Evolutionary conservation across 2,888 invertebrate species (phyloP).

Genomic region (Polydesmus complanatus): DNA sequence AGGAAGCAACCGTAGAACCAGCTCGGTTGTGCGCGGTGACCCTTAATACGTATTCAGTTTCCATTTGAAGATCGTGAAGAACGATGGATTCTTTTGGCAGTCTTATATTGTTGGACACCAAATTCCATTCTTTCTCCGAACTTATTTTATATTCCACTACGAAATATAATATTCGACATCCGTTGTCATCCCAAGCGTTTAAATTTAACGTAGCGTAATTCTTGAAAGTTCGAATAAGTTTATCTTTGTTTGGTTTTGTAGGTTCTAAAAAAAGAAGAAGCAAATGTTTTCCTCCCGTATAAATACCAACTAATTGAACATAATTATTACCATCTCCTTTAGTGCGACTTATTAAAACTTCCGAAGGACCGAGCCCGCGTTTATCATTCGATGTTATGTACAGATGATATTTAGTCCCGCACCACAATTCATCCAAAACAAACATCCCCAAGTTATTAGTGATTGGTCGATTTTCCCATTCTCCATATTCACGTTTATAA

Average conservation of each 20-base stretch:
- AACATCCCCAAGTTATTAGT: slow-evolving; percentile 29
- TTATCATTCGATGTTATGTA: slow-evolving; percentile 81
- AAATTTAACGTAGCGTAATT: slow-evolving; percentile 83
- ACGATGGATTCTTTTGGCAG: slow-evolving; percentile 75
- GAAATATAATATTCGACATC: slow-evolving; percentile 88
- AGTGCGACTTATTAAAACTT: slow-evolving; percentile 74
- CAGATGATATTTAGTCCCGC: slow-evolving; percentile 85
- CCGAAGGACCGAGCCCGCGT: slow-evolving; percentile 81
- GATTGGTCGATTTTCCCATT: slow-evolving; percentile 71
- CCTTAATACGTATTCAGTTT: slow-evolving; percentile 83
- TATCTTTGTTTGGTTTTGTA: slow-evolving; percentile 72
- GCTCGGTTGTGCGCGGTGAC: slow-evolving; percentile 15
- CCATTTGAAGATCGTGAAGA: slow-evolving; percentile 78
- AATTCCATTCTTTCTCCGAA: slow-evolving; percentile 58
- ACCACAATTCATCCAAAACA: slow-evolving; percentile 73
- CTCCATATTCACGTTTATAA: slow-evolving; percentile 87
- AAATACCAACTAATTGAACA: not conserved
- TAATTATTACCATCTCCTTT: slow-evolving; percentile 59
- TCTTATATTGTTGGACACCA: slow-evolving; percentile 84
- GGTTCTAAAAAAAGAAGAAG: slow-evolving; percentile 37
- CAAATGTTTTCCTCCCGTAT: not conserved
- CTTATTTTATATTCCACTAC: slow-evolving; percentile 79
- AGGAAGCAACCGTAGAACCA: slow-evolving; percentile 9
- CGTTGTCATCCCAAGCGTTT: slow-evolving; percentile 85
- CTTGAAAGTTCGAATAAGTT: slow-evolving; percentile 84